Percentiles rank a stretch among this genome's conserved stretches.
These are phyloP conservation scores for Chlorops oryzae DNA, from an alignment of 1,140 invertebrate genomes.

Conservation along the genomic window DNA sequence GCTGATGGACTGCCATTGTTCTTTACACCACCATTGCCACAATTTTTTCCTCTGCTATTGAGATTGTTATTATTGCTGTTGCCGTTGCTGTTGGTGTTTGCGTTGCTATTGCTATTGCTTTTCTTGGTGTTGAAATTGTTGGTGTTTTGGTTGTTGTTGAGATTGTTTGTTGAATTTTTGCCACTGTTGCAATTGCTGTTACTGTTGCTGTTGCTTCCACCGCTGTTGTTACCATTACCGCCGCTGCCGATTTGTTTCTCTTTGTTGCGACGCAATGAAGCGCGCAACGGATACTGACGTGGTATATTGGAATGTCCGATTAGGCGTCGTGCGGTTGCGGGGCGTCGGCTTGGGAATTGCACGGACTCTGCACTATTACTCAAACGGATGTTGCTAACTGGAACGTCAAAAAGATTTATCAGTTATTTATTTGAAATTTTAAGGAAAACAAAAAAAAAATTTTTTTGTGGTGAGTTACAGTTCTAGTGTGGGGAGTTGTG, in stretches of 20 bases:
- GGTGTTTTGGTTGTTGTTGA: constrained; percentile 27
- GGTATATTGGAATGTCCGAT: constrained; percentile 56
- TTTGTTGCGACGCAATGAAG: constrained; percentile 63
- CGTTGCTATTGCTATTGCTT: constrained; percentile 1
- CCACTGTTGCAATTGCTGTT: background rate
- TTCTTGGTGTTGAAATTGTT: constrained; percentile 4
- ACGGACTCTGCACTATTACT: constrained; percentile 65
- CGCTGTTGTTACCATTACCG: constrained; percentile 33
- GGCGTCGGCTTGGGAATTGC: constrained; percentile 49
- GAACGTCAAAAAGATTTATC: constrained; percentile 3
- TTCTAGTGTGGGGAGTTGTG: background rate
- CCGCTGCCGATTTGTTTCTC: constrained; percentile 51
- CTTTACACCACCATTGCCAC: constrained; percentile 33
- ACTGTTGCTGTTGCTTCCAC: constrained; percentile 31
- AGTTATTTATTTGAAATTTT: too few species aligned
- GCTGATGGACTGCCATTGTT: too few species aligned
- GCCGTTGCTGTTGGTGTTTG: constrained; percentile 1
- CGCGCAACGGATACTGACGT: constrained; percentile 58
- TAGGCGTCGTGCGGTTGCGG: constrained; percentile 57
- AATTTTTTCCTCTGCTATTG: constrained; percentile 25
- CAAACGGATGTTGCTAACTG: constrained; percentile 54
- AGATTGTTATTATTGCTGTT: background rate
- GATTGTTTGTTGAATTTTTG: background rate
- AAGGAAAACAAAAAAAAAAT: too few species aligned
- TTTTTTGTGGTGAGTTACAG: too few species aligned